These are phyloP conservation scores for Elysia crispata DNA, from an alignment of 2,888 invertebrate genomes.

Conservation along the genomic window DNA sequence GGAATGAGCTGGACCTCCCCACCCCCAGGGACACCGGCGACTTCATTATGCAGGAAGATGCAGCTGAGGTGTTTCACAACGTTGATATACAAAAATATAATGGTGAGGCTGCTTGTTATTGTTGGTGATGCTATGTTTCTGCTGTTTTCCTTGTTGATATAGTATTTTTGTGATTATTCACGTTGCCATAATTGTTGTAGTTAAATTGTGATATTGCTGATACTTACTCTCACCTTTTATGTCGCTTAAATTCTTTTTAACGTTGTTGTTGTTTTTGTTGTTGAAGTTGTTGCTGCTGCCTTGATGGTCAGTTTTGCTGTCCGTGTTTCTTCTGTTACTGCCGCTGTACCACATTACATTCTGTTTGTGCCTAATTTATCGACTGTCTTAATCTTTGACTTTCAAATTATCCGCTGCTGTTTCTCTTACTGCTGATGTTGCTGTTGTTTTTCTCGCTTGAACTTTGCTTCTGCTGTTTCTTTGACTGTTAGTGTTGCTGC, in stretches of 20 bases:
- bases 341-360: too few species aligned
- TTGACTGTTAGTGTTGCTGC: too few species aligned
- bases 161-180: neutral
- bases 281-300: conserved; percentile 1
- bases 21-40: conserved; percentile 29
- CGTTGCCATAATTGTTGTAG: conserved; percentile 1
- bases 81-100: conserved; percentile 42
- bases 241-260: too few species aligned
- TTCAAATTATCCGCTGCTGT: too few species aligned
- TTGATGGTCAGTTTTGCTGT: neutral
- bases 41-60: conserved; percentile 43
- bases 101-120: neutral
- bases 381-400: too few species aligned
- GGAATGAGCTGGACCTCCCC: neutral
- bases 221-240: too few species aligned
- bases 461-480: too few species aligned
- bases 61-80: conserved; percentile 40
- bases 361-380: too few species aligned
- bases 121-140: neutral
- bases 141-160: neutral
- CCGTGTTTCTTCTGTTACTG: too few species aligned
- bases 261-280: neutral
- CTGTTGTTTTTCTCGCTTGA: too few species aligned
- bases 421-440: too few species aligned
- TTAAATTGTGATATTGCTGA: too few species aligned